These are phyloP conservation scores for Peromyscus nudipes DNA, from an alignment of 2,797 vertebrate species.

Conservation along the genomic window DNA sequence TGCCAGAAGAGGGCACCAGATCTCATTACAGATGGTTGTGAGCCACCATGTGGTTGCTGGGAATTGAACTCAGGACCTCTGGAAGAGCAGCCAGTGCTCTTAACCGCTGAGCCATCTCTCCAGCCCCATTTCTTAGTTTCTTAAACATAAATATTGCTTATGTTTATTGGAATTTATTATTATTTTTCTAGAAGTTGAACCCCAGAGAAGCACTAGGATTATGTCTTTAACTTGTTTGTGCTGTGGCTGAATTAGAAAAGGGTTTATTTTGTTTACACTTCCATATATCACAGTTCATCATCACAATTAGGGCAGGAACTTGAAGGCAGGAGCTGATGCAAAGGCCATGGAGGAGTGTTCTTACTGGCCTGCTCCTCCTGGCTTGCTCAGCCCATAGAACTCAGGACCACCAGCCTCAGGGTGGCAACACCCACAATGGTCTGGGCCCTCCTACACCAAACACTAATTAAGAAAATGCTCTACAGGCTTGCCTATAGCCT, in stretches of 20 bases:
- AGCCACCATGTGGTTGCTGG: too few relatives aligned
- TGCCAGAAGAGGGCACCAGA: too few relatives aligned
- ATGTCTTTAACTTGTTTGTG: neutral
- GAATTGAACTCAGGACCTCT: too few relatives aligned
- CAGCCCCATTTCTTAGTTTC: neutral
- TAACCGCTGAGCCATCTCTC: too few relatives aligned
- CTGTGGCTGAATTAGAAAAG: neutral
- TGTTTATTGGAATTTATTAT: neutral
- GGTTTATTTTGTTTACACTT: neutral
- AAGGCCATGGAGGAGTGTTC: neutral
- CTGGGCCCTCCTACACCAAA: neutral
- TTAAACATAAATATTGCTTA: neutral
- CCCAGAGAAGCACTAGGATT: neutral
- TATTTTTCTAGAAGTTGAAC: neutral
- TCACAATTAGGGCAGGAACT: neutral
- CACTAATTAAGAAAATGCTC: neutral
- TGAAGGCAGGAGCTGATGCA: neutral
- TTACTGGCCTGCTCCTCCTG: neutral
- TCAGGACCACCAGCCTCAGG: too few relatives aligned
- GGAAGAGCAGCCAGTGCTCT: too few relatives aligned
- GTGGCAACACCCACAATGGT: too few relatives aligned
- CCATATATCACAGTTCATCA: neutral
- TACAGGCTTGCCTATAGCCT: neutral
- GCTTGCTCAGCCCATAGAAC: neutral
- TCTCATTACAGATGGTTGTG: too few relatives aligned